These are phyloP conservation scores for Varanus salvator DNA, from an alignment of 2,113 vertebrate species.

Conservation along the genomic window DNA sequence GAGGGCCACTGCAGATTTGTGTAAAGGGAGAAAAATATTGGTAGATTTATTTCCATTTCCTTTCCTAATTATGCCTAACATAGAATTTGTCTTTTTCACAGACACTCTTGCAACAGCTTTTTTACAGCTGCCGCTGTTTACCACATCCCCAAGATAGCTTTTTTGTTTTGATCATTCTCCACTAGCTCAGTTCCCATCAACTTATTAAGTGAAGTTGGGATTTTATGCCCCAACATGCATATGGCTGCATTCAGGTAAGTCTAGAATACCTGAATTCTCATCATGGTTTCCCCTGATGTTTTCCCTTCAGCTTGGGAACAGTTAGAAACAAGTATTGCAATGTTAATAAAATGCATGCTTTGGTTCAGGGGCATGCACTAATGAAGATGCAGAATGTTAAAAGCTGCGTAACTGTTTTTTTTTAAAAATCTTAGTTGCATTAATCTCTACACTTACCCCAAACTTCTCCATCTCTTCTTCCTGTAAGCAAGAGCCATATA, in stretches of 20 bases:
- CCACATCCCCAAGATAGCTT: too few species aligned
- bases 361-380: conserved; percentile 81
- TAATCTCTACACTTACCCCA: conserved; percentile 95
- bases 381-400: conserved; percentile 81
- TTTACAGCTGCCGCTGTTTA: too few species aligned
- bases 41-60: too few species aligned
- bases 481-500: conserved; percentile 97
- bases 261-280: conserved; percentile 10
- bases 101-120: too few species aligned
- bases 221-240: not conserved
- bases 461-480: conserved; percentile 99
- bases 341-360: conserved; percentile 84
- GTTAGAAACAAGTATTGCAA: conserved; percentile 65
- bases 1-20: too few species aligned
- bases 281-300: not conserved
- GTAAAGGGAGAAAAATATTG: too few species aligned
- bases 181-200: too few species aligned
- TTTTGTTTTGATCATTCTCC: too few species aligned
- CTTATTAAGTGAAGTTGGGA: too few species aligned
- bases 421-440: conserved; percentile 74
- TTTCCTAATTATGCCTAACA: too few species aligned
- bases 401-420: conserved; percentile 73
- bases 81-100: too few species aligned
- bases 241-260: conserved; percentile 50
- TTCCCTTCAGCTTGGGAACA: conserved; percentile 41